A percentile compares a stretch with the other conserved stretches of the same genome.
phyloP scores from a whole-genome alignment of 2,888 invertebrate genomes.

The Nomada fucata region DNA sequence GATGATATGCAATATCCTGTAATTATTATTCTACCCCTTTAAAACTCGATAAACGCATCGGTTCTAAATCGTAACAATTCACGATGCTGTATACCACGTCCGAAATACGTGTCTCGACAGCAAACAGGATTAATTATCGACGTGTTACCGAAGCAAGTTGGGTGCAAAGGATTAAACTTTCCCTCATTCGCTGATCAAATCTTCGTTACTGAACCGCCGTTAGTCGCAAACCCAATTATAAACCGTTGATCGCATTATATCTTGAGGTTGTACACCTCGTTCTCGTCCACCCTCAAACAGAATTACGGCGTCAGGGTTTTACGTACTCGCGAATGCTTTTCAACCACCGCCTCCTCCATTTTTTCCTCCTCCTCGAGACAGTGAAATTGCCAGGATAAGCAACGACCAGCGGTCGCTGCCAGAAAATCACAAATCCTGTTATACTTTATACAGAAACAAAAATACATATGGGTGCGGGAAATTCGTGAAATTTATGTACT shows the following conservation, averaged over 20 bases:
- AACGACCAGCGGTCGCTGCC: no score
- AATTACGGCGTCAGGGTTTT: constrained; percentile 30
- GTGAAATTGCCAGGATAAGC: no score
- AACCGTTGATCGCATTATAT: constrained; percentile 47
- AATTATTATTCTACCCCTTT: no score
- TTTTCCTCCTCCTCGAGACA: background rate
- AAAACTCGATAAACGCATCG: no score
- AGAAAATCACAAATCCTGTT: no score
- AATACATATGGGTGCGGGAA: no score
- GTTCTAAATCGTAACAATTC: background rate
- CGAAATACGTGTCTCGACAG: background rate
- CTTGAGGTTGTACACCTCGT: constrained; percentile 40
- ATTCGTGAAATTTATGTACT: no score
- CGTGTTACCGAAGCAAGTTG: background rate
- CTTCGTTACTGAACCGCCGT: constrained; percentile 30
- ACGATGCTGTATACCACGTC: background rate
- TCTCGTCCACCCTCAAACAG: constrained; percentile 34
- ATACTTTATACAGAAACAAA: no score
- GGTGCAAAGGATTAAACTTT: constrained; percentile 12
- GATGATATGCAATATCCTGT: no score
- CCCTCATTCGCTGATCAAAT: constrained; percentile 24
- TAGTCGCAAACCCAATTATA: constrained; percentile 49
- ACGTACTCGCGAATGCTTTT: background rate
- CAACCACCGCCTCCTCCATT: background rate
- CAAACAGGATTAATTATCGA: constrained; percentile 2